Evolutionary conservation across 2,797 vertebrate genomes (phyloP), one percentile per base, ranked within the genome.

Genomic region (Phoeniculus purpureus): DNA sequence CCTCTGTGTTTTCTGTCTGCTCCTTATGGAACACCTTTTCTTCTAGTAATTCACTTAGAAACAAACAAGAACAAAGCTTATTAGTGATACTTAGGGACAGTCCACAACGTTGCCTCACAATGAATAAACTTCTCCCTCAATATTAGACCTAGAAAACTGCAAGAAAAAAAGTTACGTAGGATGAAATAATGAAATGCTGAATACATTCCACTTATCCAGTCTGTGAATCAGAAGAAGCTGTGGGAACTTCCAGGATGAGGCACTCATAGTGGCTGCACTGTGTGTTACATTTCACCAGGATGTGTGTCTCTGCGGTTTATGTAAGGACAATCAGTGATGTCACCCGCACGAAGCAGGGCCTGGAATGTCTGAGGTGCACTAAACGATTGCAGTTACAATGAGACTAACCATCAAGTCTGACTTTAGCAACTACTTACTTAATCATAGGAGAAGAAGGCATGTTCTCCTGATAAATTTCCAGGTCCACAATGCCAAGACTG

Each of bases 401-500:
- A 91, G 91, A 93, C 92, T 96, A 89, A 97, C 95, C 94, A 95
- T 86, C 87, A 96, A 78, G 91, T 83, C 94, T 96, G 52, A 72
- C 86, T 96, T 96, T 85, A 51, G 87, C 43, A 74, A 92, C 95
- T 97, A 98, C 97, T 98, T 98, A 99, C 99, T 98, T 98, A 97
- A 98, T 98, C 92, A 97, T 79, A 96, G 97, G 97, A 97, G 97
- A 98, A 97, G 98, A 96, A 95, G 97, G 96, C 85, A 98, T 85
- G 92, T 97, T 98, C 94, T 99, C 99, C 95, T 98, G 98, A 97
- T 98, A 99, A 89, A 97, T 98, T 94, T 99, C 99, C 97, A 99
- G 97, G 96, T 99, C 99, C 94, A 97, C 97, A 95, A 98, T 96
- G 90, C 98, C 99, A 66, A 99, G 97, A 96, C 99, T 98, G 97